phyloP scores from a whole-genome alignment of 1,140 invertebrate species.

The Drosophila mojavensis region DNA sequence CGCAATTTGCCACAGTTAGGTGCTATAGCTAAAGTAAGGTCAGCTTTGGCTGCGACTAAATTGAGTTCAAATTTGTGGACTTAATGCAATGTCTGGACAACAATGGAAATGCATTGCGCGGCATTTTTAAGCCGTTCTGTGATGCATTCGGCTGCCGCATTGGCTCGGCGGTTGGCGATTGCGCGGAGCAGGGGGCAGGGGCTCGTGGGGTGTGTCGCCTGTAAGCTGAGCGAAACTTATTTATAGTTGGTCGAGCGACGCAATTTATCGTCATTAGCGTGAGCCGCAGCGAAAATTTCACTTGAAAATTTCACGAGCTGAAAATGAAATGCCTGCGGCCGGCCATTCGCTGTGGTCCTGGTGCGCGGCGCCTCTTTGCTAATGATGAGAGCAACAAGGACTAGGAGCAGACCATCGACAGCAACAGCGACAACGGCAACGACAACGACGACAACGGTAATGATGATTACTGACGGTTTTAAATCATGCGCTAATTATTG shows the following conservation, averaged over 20 bases:
- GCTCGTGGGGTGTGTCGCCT: not conserved
- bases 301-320: constrained; percentile 75
- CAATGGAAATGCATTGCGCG: constrained; percentile 40
- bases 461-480: constrained; percentile 82
- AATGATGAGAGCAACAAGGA: constrained; percentile 46
- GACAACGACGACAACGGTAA: constrained; percentile 64
- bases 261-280: constrained; percentile 79
- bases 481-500: constrained; percentile 82
- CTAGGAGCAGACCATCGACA: constrained; percentile 7
- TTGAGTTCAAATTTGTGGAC: not conserved
- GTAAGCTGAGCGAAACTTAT: constrained; percentile 67
- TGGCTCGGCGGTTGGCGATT: not conserved
- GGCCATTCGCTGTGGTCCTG: constrained; percentile 41
- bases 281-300: constrained; percentile 69
- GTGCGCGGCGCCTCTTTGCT: constrained; percentile 54
- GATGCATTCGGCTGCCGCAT: constrained; percentile 39
- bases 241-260: constrained; percentile 67
- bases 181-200: constrained; percentile 3
- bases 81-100: constrained; percentile 3
- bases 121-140: constrained; percentile 46
- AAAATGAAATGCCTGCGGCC: constrained; percentile 74
- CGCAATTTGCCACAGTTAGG: too few relatives aligned
- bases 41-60: not conserved
- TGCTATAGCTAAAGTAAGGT: too few relatives aligned
- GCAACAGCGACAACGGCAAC: constrained; percentile 13